These are phyloP conservation scores for Sminthurinus signatus DNA, from an alignment of 1,140 invertebrate species.

Conservation along the genomic window DNA sequence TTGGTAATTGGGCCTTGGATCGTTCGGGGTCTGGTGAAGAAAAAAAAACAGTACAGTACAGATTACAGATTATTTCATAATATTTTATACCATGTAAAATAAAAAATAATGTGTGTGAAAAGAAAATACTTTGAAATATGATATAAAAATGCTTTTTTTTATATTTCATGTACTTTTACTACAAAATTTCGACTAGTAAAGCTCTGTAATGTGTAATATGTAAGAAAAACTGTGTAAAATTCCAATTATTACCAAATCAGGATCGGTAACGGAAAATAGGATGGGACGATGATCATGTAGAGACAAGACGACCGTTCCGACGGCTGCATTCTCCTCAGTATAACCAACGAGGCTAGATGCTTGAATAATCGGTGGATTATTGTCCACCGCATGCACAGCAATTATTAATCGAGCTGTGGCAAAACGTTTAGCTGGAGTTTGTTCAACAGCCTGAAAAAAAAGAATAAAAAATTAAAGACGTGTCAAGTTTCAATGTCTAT, in stretches of 20 bases:
- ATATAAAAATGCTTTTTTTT: no score
- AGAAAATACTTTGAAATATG: no score
- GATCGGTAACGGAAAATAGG: constrained; percentile 65
- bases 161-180: no score
- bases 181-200: no score
- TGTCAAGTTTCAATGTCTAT: no score
- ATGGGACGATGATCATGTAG: constrained; percentile 59
- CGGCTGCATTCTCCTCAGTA: constrained; percentile 76
- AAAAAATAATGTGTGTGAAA: no score
- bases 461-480: no score
- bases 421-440: constrained; percentile 64
- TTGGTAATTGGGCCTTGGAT: constrained; percentile 65
- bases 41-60: no score
- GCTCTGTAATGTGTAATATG: not conserved
- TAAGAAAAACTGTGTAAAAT: no score
- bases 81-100: no score
- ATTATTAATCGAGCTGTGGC: constrained; percentile 74
- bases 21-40: constrained; percentile 52
- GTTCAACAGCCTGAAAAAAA: constrained; percentile 64
- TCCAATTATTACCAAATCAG: constrained; percentile 73
- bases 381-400: constrained; percentile 73
- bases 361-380: constrained; percentile 69
- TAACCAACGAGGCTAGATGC: constrained; percentile 66
- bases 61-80: no score
- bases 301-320: constrained; percentile 69